Conservation (phyloP, 2,888 invertebrate species). For the Masnerella sp. region DNA sequence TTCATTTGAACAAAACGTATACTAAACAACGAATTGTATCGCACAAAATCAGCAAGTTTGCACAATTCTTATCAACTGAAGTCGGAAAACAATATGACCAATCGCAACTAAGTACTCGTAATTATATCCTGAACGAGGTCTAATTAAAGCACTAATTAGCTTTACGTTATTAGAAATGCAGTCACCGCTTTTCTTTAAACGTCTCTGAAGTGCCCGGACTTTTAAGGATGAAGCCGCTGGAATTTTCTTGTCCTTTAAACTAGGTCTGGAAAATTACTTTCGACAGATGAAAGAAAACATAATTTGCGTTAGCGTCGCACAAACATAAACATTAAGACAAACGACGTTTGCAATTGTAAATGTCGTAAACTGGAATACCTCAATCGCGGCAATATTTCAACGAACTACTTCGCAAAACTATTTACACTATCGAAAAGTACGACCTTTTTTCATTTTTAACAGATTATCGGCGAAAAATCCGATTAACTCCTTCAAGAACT, state of each 20-base stretch:
- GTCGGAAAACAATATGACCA: conserved; percentile 47
- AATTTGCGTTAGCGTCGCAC: conserved; percentile 51
- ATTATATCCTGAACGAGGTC: conserved; percentile 70
- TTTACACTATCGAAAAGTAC: conserved; percentile 5
- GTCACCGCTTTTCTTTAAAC: conserved; percentile 61
- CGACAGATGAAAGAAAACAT: conserved; percentile 58
- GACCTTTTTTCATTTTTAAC: neutral
- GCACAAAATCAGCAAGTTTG: conserved; percentile 49
- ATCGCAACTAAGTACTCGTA: conserved; percentile 66
- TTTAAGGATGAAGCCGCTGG: conserved; percentile 46
- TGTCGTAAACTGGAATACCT: conserved; percentile 25
- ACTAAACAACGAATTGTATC: conserved; percentile 38
- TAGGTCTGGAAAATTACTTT: conserved; percentile 53
- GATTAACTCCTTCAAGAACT: too few species aligned
- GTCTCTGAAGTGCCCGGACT: conserved; percentile 40
- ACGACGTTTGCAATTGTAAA: conserved; percentile 41
- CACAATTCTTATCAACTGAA: conserved; percentile 36
- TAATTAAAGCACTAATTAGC: conserved; percentile 70
- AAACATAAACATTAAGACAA: conserved; percentile 36
- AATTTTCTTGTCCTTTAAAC: conserved; percentile 51
- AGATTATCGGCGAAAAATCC: neutral
- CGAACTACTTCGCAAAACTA: conserved; percentile 1
- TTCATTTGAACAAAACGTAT: conserved; percentile 18
- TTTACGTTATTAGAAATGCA: conserved; percentile 70
- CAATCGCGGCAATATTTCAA: conserved; percentile 9